Evolutionary conservation across 2,113 vertebrate species (phyloP).

Genomic region (Orycteropus afer): DNA sequence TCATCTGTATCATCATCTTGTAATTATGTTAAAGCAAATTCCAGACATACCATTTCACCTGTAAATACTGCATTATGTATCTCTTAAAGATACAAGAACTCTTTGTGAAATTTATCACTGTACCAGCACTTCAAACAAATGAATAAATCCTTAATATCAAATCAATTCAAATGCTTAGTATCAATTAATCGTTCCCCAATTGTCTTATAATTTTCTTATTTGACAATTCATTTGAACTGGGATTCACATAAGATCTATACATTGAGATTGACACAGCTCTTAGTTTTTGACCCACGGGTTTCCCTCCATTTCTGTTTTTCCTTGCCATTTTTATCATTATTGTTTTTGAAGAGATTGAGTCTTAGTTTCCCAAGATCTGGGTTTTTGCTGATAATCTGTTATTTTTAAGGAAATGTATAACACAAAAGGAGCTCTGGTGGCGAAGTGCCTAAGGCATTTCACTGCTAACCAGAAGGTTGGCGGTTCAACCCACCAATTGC

Average conservation of each 20-base stretch:
- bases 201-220: background rate
- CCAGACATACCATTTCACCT: conserved; percentile 4
- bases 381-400: conserved; percentile 11
- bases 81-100: background rate
- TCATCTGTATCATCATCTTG: background rate
- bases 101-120: background rate
- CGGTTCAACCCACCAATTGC: no score
- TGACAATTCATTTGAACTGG: background rate
- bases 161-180: background rate
- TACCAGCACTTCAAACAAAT: background rate
- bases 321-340: conserved; percentile 10
- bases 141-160: background rate
- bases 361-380: background rate
- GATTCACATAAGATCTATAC: background rate
- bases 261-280: background rate
- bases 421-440: no score
- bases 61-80: background rate
- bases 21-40: conserved; percentile 36
- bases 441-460: no score
- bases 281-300: background rate
- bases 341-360: background rate
- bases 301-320: background rate
- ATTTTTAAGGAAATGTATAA: conserved; percentile 35
- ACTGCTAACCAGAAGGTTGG: no score
- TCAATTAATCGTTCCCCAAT: background rate